phyloP scores from a whole-genome alignment of 2,888 invertebrate species.

The Andricus quercusramuli region DNA sequence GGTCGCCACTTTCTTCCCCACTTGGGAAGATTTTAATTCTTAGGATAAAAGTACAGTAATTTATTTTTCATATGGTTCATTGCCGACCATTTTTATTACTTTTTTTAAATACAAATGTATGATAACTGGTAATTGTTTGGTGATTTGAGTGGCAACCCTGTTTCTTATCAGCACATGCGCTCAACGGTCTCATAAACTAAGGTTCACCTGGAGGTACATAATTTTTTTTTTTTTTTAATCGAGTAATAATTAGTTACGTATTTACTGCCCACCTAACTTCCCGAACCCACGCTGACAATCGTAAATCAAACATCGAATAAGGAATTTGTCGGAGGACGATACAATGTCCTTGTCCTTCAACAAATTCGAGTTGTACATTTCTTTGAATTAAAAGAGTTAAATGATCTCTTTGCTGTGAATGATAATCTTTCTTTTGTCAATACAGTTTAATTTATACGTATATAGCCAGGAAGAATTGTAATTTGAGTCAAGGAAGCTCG shows the following conservation, averaged over 20 bases:
- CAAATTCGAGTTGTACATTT: conserved; percentile 67
- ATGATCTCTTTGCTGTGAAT: conserved; percentile 69
- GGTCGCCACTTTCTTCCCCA: not conserved
- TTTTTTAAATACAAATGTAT: too few relatives aligned
- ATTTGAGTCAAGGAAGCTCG: not conserved
- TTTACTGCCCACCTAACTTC: conserved; percentile 61
- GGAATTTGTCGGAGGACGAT: conserved; percentile 64
- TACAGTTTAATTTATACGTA: conserved; percentile 62
- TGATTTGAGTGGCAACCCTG: not conserved
- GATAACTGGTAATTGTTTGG: not conserved
- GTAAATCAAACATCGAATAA: conserved; percentile 71
- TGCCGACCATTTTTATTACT: too few relatives aligned
- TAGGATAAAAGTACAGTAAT: not conserved
- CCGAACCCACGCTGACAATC: conserved; percentile 67
- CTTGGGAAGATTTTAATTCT: not conserved
- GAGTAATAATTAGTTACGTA: not conserved
- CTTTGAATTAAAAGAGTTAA: conserved; percentile 62
- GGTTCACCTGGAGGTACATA: conserved; percentile 7
- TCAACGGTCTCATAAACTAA: not conserved
- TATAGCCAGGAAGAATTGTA: conserved; percentile 39
- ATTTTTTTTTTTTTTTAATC: not conserved
- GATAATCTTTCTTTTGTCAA: conserved; percentile 58
- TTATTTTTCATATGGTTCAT: too few relatives aligned
- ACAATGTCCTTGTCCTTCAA: conserved; percentile 62
- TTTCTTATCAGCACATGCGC: conserved; percentile 11